phyloP scores from a whole-genome alignment of 2,113 vertebrate genomes.

The Phasianus colchicus region DNA sequence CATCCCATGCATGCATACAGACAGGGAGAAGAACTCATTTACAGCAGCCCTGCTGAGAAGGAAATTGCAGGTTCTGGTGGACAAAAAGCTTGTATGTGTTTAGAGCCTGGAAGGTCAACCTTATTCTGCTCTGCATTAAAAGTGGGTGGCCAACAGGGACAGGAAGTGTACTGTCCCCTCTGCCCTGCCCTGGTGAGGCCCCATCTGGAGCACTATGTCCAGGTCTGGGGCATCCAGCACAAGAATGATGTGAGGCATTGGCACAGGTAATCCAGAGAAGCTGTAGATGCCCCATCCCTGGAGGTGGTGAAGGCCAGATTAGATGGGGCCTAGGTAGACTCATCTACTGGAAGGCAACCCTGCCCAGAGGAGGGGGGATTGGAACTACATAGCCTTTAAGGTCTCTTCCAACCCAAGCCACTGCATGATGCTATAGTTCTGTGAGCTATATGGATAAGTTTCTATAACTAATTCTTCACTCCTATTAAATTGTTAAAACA shows the following conservation, averaged over 20 bases:
- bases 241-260: neutral
- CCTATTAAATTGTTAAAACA: neutral
- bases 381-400: neutral
- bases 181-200: too few species aligned
- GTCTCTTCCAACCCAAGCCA: neutral
- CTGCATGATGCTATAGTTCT: neutral
- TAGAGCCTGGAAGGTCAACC: neutral
- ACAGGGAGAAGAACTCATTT: too few species aligned
- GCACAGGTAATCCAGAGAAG: neutral
- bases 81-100: too few species aligned
- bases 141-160: neutral
- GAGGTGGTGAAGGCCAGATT: neutral
- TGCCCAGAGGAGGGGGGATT: neutral
- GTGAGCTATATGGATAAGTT: neutral
- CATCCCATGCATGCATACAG: too few species aligned
- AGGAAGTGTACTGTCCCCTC: neutral
- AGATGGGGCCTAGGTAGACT: neutral
- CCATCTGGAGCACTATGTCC: neutral
- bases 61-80: too few species aligned
- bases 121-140: neutral
- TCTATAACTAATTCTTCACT: neutral
- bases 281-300: neutral
- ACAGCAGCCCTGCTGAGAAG: too few species aligned
- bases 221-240: neutral
- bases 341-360: neutral